phyloP scores from a whole-genome alignment of 2,888 invertebrate genomes.

The Ormyrus rosae region DNA sequence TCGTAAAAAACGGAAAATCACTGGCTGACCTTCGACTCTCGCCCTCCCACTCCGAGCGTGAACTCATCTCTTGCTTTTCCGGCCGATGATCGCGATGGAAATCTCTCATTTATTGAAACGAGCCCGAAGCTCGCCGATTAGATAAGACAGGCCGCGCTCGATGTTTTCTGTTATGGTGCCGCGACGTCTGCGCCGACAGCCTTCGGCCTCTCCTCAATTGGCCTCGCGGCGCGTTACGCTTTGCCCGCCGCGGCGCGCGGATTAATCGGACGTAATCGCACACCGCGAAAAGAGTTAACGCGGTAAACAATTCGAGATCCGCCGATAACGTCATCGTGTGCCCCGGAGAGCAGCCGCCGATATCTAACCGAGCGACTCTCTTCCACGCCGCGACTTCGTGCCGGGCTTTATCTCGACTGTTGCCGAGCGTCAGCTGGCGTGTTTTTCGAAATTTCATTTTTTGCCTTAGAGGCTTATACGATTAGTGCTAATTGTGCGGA shows the following conservation, averaged over 20 bases:
- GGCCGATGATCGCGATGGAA: slow-evolving; percentile 4
- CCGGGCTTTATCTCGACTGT: too few relatives aligned
- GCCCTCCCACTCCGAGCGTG: too few relatives aligned
- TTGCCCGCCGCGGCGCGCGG: neutral
- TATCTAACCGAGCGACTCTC: too few relatives aligned
- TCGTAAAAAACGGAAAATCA: too few relatives aligned
- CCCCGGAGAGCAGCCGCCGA: neutral
- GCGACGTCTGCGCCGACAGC: slow-evolving; percentile 54
- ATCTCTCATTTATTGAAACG: neutral
- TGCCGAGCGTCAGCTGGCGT: too few relatives aligned
- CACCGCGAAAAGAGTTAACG: neutral
- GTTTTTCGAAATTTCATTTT: too few relatives aligned
- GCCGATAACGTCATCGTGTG: neutral
- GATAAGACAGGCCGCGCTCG: slow-evolving; percentile 23
- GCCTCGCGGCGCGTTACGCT: neutral
- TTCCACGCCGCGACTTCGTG: too few relatives aligned
- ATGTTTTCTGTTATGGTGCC: slow-evolving; percentile 59
- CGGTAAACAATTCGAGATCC: neutral
- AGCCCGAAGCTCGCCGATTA: slow-evolving; percentile 15
- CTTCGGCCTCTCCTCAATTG: slow-evolving; percentile 1
- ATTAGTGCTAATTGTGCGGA: too few relatives aligned
- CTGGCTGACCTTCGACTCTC: too few relatives aligned
- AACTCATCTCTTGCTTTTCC: too few relatives aligned
- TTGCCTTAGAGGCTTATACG: too few relatives aligned
- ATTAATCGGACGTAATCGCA: neutral